phyloP scores from a whole-genome alignment of 2,113 vertebrate species.

The Hemibagrus wyckioides region DNA sequence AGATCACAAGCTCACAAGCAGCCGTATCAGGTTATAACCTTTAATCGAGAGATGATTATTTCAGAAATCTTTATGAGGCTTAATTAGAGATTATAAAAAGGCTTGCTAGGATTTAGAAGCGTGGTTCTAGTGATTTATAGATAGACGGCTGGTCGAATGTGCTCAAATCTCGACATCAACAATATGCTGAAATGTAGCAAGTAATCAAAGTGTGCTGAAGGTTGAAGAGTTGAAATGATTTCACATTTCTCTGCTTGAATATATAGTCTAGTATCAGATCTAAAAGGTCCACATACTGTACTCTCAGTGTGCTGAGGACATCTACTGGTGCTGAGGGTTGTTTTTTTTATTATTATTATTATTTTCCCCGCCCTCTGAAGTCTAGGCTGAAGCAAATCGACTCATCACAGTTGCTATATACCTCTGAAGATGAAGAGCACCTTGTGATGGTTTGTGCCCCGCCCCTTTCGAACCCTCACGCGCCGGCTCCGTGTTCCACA shows the following conservation, averaged over 20 bases:
- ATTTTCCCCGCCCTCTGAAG: not conserved
- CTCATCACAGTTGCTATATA: conserved; percentile 48
- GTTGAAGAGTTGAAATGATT: conserved; percentile 20
- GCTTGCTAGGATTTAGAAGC: not conserved
- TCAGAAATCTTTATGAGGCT: not conserved
- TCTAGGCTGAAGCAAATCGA: conserved; percentile 41
- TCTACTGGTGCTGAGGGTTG: conserved; percentile 58
- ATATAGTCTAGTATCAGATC: not conserved
- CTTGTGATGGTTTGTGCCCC: conserved; percentile 49
- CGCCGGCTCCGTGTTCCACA: conserved; percentile 30
- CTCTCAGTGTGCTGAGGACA: conserved; percentile 55
- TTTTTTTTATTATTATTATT: not conserved
- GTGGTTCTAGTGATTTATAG: not conserved
- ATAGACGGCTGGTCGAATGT: not conserved
- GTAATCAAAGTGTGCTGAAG: conserved; percentile 2
- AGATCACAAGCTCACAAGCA: not conserved
- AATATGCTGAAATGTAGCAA: not conserved
- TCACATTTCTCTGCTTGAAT: conserved; percentile 25
- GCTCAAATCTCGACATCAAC: not conserved
- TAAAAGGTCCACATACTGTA: not conserved
- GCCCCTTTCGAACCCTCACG: not conserved
- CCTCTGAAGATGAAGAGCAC: conserved; percentile 45
- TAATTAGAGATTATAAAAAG: not conserved
- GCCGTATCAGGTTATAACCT: not conserved
- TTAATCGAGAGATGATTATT: not conserved